Conservation (phyloP, 2,797 vertebrate species). For the Salmo trutta region DNA sequence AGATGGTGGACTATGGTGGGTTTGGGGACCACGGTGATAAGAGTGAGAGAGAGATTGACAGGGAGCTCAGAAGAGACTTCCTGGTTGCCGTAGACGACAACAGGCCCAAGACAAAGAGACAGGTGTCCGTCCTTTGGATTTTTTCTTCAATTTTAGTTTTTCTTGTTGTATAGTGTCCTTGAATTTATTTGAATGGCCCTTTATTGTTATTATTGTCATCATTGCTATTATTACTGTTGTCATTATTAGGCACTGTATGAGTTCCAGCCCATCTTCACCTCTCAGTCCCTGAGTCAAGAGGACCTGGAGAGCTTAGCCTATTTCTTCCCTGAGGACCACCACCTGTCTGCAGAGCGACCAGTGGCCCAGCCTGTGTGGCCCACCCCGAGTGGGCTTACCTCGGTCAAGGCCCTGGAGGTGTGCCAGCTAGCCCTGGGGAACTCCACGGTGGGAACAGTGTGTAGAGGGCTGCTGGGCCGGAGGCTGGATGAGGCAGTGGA, state of each 20-base stretch:
- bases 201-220: slow-evolving; percentile 2
- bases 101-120: slow-evolving; percentile 50
- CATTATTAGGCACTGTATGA: slow-evolving; percentile 41
- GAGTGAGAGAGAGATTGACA: slow-evolving; percentile 17
- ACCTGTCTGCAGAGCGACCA: slow-evolving; percentile 59
- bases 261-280: slow-evolving; percentile 56
- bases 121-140: neutral
- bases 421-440: slow-evolving; percentile 68
- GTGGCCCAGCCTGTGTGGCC: slow-evolving; percentile 69
- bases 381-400: slow-evolving; percentile 69
- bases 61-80: slow-evolving; percentile 48
- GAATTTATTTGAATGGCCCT: neutral
- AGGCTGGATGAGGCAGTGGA: slow-evolving; percentile 71
- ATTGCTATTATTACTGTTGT: neutral
- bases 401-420: slow-evolving; percentile 67
- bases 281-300: slow-evolving; percentile 59
- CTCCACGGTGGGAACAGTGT: slow-evolving; percentile 70
- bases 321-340: slow-evolving; percentile 83
- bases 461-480: slow-evolving; percentile 68
- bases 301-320: slow-evolving; percentile 74
- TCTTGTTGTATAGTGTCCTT: neutral
- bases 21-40: neutral
- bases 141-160: neutral
- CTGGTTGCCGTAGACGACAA: slow-evolving; percentile 30
- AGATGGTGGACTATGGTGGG: neutral